Conservation (phyloP, 2,888 invertebrate genomes). For the Stenodema calcarata region DNA sequence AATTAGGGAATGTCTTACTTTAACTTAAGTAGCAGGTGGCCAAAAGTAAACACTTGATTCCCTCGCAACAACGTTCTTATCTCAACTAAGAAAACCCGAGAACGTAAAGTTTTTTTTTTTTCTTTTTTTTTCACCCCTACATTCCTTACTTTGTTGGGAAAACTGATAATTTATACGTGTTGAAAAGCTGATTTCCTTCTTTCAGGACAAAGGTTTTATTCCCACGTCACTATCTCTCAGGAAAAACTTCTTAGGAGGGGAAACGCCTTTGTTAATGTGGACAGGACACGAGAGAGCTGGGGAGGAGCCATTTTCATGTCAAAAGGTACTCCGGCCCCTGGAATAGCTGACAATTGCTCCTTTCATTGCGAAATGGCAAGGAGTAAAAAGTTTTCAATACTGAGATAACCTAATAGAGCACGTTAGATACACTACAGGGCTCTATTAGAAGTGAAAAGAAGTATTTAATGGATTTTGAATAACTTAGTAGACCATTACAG, state of each 20-base stretch:
- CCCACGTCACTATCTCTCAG: slow-evolving; percentile 41
- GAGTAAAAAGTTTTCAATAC: slow-evolving; percentile 26
- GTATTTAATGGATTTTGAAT: too few relatives aligned
- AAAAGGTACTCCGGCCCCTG: slow-evolving; percentile 28
- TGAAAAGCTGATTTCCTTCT: slow-evolving; percentile 45
- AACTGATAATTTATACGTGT: slow-evolving; percentile 49
- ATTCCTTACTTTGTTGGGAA: slow-evolving; percentile 2
- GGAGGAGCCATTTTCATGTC: slow-evolving; percentile 39
- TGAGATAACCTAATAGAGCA: not conserved
- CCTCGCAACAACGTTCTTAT: not conserved
- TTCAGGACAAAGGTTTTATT: slow-evolving; percentile 39
- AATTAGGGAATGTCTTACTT: slow-evolving; percentile 7
- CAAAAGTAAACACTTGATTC: slow-evolving; percentile 28
- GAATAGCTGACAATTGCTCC: slow-evolving; percentile 32
- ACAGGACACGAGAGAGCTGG: slow-evolving; percentile 33
- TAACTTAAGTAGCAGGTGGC: not conserved
- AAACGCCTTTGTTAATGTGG: slow-evolving; percentile 33
- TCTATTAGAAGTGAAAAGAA: too few relatives aligned
- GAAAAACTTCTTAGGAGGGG: slow-evolving; percentile 20
- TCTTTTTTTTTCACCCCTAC: not conserved
- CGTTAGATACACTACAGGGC: not conserved
- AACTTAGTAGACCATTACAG: too few relatives aligned
- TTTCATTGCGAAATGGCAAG: slow-evolving; percentile 17
- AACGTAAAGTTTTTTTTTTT: slow-evolving; percentile 8
- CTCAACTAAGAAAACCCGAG: not conserved